Percentiles rank a stretch among this genome's conserved stretches.
These are phyloP conservation scores for Lepidurus couesii DNA, from an alignment of 1,140 invertebrate genomes.

Conservation along the genomic window DNA sequence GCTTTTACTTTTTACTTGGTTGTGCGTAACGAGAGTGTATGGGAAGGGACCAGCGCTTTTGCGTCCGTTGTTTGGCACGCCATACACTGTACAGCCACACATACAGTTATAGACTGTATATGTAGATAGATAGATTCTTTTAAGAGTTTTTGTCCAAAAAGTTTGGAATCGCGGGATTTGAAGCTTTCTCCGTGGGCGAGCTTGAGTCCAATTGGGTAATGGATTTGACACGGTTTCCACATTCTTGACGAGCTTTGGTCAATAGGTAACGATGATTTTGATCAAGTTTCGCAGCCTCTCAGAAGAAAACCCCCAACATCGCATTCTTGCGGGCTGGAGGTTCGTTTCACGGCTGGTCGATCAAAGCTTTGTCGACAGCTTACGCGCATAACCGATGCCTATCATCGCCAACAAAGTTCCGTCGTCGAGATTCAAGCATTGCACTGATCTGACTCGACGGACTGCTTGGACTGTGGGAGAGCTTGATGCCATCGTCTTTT, in stretches of 20 bases:
- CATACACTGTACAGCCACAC: too few species aligned
- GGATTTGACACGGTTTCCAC: neutral
- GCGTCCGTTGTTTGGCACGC: too few species aligned
- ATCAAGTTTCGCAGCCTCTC: neutral
- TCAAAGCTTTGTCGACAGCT: slow-evolving; percentile 17
- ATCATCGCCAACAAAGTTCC: neutral
- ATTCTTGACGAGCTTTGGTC: neutral
- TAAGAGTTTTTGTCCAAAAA: neutral
- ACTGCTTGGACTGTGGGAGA: neutral
- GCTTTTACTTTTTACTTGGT: too few species aligned
- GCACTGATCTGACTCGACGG: neutral
- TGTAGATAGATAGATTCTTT: neutral
- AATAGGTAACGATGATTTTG: neutral
- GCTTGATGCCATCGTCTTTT: neutral
- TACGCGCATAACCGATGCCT: slow-evolving; percentile 18
- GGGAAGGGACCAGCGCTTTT: too few species aligned
- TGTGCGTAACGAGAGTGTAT: too few species aligned
- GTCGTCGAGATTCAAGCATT: neutral
- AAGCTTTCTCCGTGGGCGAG: neutral
- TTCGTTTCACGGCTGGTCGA: neutral
- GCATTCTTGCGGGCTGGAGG: neutral
- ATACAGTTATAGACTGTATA: too few species aligned
- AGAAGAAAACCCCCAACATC: neutral
- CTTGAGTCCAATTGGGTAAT: neutral
- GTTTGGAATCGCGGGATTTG: neutral